Base-by-base conservation (phyloP, 2,888 invertebrate species). In the Dioctria linearis region DNA sequence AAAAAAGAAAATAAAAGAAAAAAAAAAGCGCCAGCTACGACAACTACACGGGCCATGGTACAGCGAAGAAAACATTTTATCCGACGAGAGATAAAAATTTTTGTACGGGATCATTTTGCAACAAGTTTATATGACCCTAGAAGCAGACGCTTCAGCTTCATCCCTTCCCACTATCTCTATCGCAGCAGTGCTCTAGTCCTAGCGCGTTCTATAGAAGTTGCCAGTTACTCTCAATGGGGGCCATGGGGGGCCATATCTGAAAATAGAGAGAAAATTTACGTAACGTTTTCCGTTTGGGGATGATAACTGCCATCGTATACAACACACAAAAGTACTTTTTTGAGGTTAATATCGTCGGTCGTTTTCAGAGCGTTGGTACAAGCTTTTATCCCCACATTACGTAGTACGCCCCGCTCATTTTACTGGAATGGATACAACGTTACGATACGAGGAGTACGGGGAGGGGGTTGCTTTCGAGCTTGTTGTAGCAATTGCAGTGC, bases 291-390 rank as follows among this genome's bases (percentile, higher is more conserved):
- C 61, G 76, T 61, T 63, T 76, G 63, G 76, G 61, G 75, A 80
- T 66, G 73, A 80, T 75, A 75, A 75, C 75, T 65, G 75, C 76
- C 67, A 51, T 49, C 63, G 63, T 73, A 73, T 73, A 80, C 65
- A 80, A 80, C 80, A 80, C 75, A 80, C 80, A 73, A 80, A 80
- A 80, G 80, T 80, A 80, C 80, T 73, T 80, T 80, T 80, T 73
- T 75, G 80, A 80, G 80, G 80, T 80, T 80, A 80, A 80, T 80
- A 80, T 73, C 75, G 54, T 63, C 65, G 65, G 73, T 73, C 78
- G 63, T 78, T 66, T 78, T 25, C 63, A 63, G 76, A 63, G 76
- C 76, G 61, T 49, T 63, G 40, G 63, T 43, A 76, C 76, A 76
- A 76, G 76, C 76, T 76, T 76, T 76, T 76, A 73, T 54, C 57